A percentile compares a stretch with the other conserved stretches of the same genome.
phyloP scores from a whole-genome alignment of 2,888 invertebrate genomes.

The Yponomeuta plumbellus region DNA sequence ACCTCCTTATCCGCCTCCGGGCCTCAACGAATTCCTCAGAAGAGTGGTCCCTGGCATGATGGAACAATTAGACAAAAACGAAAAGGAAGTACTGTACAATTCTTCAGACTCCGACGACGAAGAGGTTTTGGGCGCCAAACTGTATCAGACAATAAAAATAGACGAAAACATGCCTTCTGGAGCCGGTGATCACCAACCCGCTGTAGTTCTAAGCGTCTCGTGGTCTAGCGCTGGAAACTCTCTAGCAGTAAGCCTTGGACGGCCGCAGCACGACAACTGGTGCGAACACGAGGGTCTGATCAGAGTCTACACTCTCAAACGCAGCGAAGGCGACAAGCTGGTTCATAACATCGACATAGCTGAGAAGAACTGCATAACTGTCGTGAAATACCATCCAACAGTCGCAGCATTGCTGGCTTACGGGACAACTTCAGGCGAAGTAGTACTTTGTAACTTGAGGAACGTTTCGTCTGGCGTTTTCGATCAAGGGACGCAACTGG shows the following conservation, averaged over 20 bases:
- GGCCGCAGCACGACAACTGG: slow-evolving; percentile 54
- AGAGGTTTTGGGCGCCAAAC: slow-evolving; percentile 41
- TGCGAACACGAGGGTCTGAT: slow-evolving; percentile 56
- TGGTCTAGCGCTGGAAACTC: slow-evolving; percentile 61
- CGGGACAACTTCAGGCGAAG: slow-evolving; percentile 55
- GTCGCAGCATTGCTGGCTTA: slow-evolving; percentile 54
- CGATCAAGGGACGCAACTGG: slow-evolving; percentile 38
- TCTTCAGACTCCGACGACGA: slow-evolving; percentile 65
- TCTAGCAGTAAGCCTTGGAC: slow-evolving; percentile 52
- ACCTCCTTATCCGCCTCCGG: slow-evolving; percentile 47
- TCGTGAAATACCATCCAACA: slow-evolving; percentile 49
- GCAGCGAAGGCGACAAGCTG: slow-evolving; percentile 67
- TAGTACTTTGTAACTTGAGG: slow-evolving; percentile 50
- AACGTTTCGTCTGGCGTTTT: slow-evolving; percentile 22
- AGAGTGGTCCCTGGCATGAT: slow-evolving; percentile 56
- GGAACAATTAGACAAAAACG: slow-evolving; percentile 52
- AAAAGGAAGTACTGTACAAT: slow-evolving; percentile 36
- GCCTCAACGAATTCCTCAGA: slow-evolving; percentile 54
- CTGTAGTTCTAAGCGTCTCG: slow-evolving; percentile 43
- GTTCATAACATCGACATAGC: slow-evolving; percentile 45
- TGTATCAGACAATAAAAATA: slow-evolving; percentile 49
- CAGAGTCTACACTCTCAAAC: slow-evolving; percentile 47
- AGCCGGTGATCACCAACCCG: slow-evolving; percentile 45
- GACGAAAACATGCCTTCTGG: slow-evolving; percentile 35
- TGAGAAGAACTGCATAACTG: slow-evolving; percentile 57